phyloP scores from a whole-genome alignment of 2,797 vertebrate genomes.

The Jordanella pulchra region DNA sequence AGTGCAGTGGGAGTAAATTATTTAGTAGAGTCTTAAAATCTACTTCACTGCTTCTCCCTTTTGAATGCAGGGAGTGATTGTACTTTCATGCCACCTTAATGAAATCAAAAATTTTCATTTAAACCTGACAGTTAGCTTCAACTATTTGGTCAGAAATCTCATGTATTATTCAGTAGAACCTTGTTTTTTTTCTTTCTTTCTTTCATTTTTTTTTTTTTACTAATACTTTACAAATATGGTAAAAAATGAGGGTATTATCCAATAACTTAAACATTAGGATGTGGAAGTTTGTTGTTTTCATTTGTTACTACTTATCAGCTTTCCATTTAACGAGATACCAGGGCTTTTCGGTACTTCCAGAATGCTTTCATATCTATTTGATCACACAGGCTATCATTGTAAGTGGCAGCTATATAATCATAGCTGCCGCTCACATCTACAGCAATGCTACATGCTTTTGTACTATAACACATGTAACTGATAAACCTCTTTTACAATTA shows the following conservation, averaged over 20 bases:
- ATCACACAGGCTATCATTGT: conserved; percentile 6
- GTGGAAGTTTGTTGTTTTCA: conserved; percentile 42
- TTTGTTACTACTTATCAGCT: conserved; percentile 21
- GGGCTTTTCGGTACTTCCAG: conserved; percentile 37
- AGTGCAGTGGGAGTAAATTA: conserved; percentile 73
- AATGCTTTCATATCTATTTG: conserved; percentile 33
- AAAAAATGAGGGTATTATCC: conserved; percentile 32
- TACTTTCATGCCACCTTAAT: conserved; percentile 2
- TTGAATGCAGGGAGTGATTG: conserved; percentile 26
- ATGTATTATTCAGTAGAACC: conserved; percentile 67
- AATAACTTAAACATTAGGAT: conserved; percentile 46
- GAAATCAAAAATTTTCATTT: conserved; percentile 27
- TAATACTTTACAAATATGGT: conserved; percentile 27
- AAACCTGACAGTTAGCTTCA: conserved; percentile 40
- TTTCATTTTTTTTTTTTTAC: background rate
- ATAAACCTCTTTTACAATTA: conserved; percentile 12
- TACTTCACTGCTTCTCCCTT: conserved; percentile 60
- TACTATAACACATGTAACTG: background rate
- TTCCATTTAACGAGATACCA: conserved; percentile 42
- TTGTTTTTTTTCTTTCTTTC: conserved; percentile 11
- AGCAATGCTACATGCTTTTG: conserved; percentile 5
- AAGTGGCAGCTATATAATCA: conserved; percentile 20
- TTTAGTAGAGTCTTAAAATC: conserved; percentile 68
- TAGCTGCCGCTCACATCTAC: conserved; percentile 18
- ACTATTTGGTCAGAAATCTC: conserved; percentile 53